These are phyloP conservation scores for Stigmatopora argus DNA, from an alignment of 2,113 vertebrate genomes.

Conservation along the genomic window DNA sequence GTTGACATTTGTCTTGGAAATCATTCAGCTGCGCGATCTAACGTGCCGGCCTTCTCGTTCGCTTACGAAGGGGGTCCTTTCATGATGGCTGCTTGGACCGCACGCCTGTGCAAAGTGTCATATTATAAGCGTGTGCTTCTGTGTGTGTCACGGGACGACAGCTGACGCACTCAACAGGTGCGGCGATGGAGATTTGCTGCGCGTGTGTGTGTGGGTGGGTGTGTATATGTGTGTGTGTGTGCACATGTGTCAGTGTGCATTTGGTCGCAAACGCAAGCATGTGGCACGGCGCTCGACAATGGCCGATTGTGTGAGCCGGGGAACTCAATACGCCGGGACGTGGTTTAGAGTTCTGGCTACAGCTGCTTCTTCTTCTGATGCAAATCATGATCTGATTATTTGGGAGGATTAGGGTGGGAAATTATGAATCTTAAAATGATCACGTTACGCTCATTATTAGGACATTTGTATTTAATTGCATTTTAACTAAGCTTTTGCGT, in stretches of 20 bases:
- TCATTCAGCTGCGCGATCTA: neutral
- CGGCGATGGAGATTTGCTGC: constrained; percentile 34
- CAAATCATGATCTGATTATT: neutral
- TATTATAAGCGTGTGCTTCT: constrained; percentile 5
- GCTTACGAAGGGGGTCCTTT: neutral
- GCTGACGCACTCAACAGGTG: constrained; percentile 62
- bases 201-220: constrained; percentile 18
- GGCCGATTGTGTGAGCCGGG: constrained; percentile 47
- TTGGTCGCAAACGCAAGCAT: constrained; percentile 52
- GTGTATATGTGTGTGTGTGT: constrained; percentile 39
- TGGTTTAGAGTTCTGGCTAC: constrained; percentile 46
- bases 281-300: constrained; percentile 51
- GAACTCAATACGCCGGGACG: constrained; percentile 59
- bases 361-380: constrained; percentile 54
- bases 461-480: too few species aligned
- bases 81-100: neutral
- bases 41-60: neutral
- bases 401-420: too few species aligned
- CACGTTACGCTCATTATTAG: too few species aligned
- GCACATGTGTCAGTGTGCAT: constrained; percentile 41
- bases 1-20: neutral
- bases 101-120: constrained; percentile 18
- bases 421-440: too few species aligned
- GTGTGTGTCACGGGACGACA: constrained; percentile 45
- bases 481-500: too few species aligned